Evolutionary conservation across 2,888 invertebrate genomes (phyloP), one percentile per base, ranked within the genome.

Genomic region (Drosophila longiperda): DNA sequence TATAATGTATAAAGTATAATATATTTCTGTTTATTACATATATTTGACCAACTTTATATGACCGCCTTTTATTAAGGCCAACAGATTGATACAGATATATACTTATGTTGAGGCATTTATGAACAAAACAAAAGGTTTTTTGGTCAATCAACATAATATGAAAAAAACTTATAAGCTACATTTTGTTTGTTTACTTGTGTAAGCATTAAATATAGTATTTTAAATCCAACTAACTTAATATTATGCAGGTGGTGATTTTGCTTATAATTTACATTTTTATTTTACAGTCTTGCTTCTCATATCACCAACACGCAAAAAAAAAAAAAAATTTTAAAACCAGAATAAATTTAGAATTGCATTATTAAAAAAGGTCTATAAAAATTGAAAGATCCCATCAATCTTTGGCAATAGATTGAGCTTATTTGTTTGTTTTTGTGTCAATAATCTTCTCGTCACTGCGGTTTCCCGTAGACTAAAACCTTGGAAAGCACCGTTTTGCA

Each of bases 401-500:
- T 15, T 49, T 50, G 40, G 26, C 12, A 33, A 20, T 38, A 7
- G 49, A 55, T 32, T 32, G 15, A 20, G 34, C 58, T 34, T 34
- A 26, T 29, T 29, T n/a, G 11, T 7, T 23, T 29, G 20, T 32
- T 20, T 29, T 20, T 45, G 15, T 12, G 0, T 61, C 20, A 7
- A 17, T 12, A 20, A 2, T 48, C 1, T 2, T 11, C 3, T 12
- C 8, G n/a, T 40, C 12, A 4, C 9, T 12, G 2, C 0, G 49
- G 53, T 17, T 58, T 61, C 2, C 88, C 90, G 45, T 85, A 90
- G 38, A 91, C 59, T 17, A 90, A 23, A 0, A 92, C 87, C 68
- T 92, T 93, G 17, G 92, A 81, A 58, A 83, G 82, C 7, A 92
- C 91, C 23, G 84, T 84, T 76, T 93, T 93, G 78, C 93, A 93